A percentile compares a stretch with the other conserved stretches of the same genome.
phyloP scores from a whole-genome alignment of 2,888 invertebrate genomes.

The Dryocosmus kuriphilus region DNA sequence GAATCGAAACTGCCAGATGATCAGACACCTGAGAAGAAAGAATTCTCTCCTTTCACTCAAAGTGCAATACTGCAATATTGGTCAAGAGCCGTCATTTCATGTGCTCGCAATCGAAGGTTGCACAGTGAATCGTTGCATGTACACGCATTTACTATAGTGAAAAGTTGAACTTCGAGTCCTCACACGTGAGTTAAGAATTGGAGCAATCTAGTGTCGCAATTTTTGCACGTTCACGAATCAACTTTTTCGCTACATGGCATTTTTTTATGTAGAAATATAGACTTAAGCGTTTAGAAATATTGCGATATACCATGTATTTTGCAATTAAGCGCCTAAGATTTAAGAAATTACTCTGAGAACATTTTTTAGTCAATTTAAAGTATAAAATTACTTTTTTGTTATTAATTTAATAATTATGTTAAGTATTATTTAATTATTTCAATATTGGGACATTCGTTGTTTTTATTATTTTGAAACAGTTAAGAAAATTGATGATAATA shows the following conservation, averaged over 20 bases:
- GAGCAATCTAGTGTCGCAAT: neutral
- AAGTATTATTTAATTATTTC: too few species aligned
- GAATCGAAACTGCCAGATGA: conserved; percentile 53
- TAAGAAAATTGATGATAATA: too few species aligned
- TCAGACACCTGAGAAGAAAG: conserved; percentile 51
- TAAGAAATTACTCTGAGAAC: neutral
- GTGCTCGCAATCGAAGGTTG: neutral
- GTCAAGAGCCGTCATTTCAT: conserved; percentile 52
- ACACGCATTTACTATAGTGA: neutral
- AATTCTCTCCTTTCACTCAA: conserved; percentile 58
- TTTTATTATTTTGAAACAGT: too few species aligned
- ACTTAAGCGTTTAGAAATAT: neutral
- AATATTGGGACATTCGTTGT: too few species aligned
- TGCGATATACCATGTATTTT: neutral
- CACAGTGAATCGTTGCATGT: neutral
- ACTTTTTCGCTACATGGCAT: neutral
- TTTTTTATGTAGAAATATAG: neutral
- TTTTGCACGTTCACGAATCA: neutral
- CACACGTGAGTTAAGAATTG: neutral
- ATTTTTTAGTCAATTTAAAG: neutral
- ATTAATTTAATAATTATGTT: too few species aligned
- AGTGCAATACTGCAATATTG: conserved; percentile 48
- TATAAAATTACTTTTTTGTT: too few species aligned
- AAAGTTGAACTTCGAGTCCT: neutral
- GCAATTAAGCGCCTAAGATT: neutral